Evolutionary conservation across 2,797 vertebrate genomes (phyloP).

Genomic region (Orientallactaga sibirica): DNA sequence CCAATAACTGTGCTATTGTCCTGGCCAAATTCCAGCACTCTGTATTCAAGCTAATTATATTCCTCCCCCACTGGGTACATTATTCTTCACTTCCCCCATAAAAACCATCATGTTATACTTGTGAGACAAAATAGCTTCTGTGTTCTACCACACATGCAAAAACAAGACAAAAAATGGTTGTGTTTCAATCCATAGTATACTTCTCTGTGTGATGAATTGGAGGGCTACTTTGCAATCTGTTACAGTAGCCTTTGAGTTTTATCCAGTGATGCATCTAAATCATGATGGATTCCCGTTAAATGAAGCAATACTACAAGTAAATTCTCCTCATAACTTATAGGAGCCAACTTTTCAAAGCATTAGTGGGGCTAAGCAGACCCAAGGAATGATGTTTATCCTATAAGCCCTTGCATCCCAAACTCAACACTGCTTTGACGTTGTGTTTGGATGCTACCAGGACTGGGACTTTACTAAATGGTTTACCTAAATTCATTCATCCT

Average conservation of each 20-base stretch:
- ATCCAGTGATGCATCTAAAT: not conserved
- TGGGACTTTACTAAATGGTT: not conserved
- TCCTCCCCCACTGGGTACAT: slow-evolving; percentile 81
- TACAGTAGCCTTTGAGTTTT: slow-evolving; percentile 12
- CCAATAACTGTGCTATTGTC: slow-evolving; percentile 53
- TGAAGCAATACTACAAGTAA: not conserved
- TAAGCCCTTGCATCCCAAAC: not conserved
- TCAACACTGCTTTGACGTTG: not conserved
- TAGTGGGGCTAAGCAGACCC: not conserved
- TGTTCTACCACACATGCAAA: slow-evolving; percentile 58
- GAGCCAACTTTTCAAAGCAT: not conserved
- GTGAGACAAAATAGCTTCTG: slow-evolving; percentile 79
- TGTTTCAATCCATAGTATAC: slow-evolving; percentile 27
- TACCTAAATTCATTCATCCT: not conserved
- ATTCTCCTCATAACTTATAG: not conserved
- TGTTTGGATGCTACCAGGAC: not conserved
- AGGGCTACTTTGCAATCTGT: not conserved
- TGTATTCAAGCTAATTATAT: slow-evolving; percentile 75
- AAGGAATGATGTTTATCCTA: not conserved
- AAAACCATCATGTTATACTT: slow-evolving; percentile 84
- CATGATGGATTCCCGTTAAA: not conserved
- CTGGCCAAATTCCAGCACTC: slow-evolving; percentile 62
- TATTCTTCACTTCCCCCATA: slow-evolving; percentile 83
- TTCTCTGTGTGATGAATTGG: slow-evolving; percentile 45
- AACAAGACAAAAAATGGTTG: slow-evolving; percentile 20